Base-by-base conservation (phyloP, 2,797 vertebrate species). In the Enteromius mattozi region DNA sequence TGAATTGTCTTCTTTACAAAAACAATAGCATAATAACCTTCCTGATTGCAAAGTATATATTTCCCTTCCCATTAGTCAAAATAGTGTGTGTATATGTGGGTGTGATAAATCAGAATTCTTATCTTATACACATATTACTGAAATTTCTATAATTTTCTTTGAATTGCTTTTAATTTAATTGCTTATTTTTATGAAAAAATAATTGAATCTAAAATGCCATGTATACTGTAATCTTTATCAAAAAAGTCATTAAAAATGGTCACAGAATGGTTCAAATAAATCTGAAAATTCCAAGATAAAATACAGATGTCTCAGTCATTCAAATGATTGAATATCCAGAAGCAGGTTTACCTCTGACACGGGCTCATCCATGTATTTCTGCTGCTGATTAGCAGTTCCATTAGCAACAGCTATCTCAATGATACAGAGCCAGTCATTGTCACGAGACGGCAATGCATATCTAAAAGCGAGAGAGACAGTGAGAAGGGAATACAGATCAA, bases 351-450 rank as follows among this genome's bases (percentile, higher is more conserved):
- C 97, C 96, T 95, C 92, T 90, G 95, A 94, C 88, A 82, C 1
- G 0, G 1, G 86, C 59, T 89, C 85, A 4, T 90, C 89, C 85
- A 94, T 51, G 4, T 86, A 88, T 84, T 95, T 93, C 91, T 93
- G 91, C 45, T 91, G 92, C 83, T 77, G 93, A 83, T 93, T 90
- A 82, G 92, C 91, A 56, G 92, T 88, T 88, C 92, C 92, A 93
- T 96, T 94, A 90, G 93, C 92, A 71, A 90, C 91, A 84, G 91
- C 89, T 89, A 97, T 94, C 96, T 97, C 95, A 95, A 97, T 94
- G 93, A 94, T 86, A 90, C 96, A 98, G 63, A 91, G 88, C 75
- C 93, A 91, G 88, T 89, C 91, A 81, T 92, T 91, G 92, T 87
- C 93, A 89, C 90, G 91, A 88, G 88, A 89, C 84, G 96, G 93